A percentile compares a stretch with the other conserved stretches of the same genome.
Evolutionary conservation across 2,113 vertebrate genomes (phyloP).

Genomic region (Sylvicapra grimmia): DNA sequence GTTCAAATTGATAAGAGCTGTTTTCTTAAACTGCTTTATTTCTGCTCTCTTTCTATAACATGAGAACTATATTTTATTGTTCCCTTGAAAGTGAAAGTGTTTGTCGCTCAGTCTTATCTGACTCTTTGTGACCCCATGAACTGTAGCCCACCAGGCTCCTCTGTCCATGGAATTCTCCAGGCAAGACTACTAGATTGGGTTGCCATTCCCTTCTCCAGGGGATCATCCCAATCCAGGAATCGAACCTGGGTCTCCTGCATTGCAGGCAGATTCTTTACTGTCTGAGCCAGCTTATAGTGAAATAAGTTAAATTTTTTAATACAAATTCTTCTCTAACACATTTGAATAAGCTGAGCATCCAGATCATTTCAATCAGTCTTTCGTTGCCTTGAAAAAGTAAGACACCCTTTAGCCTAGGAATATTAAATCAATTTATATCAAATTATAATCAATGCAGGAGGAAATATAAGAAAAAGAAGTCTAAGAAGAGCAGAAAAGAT

Average conservation of each 20-base stretch:
- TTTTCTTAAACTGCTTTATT: constrained; percentile 37
- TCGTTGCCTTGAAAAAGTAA: constrained; percentile 36
- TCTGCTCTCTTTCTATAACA: constrained; percentile 11
- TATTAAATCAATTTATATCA: constrained; percentile 33
- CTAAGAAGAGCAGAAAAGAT: constrained; percentile 88
- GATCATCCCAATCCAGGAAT: background rate
- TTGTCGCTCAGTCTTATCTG: background rate
- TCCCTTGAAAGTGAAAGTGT: background rate
- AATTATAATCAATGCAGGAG: constrained; percentile 79
- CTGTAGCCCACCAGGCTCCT: background rate
- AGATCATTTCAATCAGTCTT: constrained; percentile 24
- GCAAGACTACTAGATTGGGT: background rate
- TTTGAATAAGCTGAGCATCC: constrained; percentile 27
- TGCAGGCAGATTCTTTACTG: background rate
- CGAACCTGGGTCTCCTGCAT: background rate
- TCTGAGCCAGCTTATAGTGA: background rate
- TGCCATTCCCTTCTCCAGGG: background rate
- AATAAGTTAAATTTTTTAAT: background rate
- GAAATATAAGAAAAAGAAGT: constrained; percentile 92
- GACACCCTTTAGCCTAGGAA: constrained; percentile 26
- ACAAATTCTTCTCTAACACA: background rate
- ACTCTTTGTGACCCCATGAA: background rate
- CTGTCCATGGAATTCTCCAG: background rate
- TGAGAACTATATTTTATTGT: constrained; percentile 6
- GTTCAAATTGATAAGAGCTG: background rate